phyloP scores from a whole-genome alignment of 2,888 invertebrate species.

The Drosophila austrosaltans region DNA sequence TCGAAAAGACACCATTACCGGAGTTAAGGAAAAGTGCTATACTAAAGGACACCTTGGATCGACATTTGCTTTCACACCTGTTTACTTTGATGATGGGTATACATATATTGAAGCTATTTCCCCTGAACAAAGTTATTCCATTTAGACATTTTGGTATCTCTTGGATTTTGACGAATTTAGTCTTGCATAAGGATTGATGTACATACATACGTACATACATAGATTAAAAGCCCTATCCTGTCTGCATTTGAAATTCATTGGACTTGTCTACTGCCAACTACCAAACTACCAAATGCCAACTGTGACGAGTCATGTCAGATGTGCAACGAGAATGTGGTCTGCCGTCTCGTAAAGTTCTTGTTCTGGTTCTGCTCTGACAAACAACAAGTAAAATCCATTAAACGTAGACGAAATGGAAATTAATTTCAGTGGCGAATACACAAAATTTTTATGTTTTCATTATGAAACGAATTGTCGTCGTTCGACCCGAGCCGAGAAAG shows the following conservation, averaged over 20 bases:
- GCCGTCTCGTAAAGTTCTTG: background rate
- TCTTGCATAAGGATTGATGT: background rate
- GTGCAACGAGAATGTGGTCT: slow-evolving; percentile 2
- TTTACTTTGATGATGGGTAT: background rate
- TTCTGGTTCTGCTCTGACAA: slow-evolving; percentile 44
- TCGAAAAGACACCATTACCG: too few relatives aligned
- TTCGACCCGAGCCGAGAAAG: slow-evolving; percentile 10
- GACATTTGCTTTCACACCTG: too few relatives aligned
- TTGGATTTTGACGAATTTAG: slow-evolving; percentile 4
- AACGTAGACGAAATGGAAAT: slow-evolving; percentile 69
- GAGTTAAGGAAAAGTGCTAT: too few relatives aligned
- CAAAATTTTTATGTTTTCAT: slow-evolving; percentile 48
- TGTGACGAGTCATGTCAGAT: slow-evolving; percentile 1
- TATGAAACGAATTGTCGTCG: slow-evolving; percentile 21
- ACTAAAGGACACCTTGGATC: too few relatives aligned
- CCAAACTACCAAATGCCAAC: too few relatives aligned
- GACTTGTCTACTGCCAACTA: slow-evolving; percentile 9
- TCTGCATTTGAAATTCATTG: slow-evolving; percentile 20
- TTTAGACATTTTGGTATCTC: background rate
- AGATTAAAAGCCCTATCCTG: slow-evolving; percentile 9
- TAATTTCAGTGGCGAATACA: slow-evolving; percentile 56
- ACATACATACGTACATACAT: background rate
- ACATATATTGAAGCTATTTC: background rate
- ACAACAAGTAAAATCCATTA: slow-evolving; percentile 74
- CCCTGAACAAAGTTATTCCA: background rate